Conservation (phyloP, 2,888 invertebrate genomes). For the Scaptomyza polygonia region DNA sequence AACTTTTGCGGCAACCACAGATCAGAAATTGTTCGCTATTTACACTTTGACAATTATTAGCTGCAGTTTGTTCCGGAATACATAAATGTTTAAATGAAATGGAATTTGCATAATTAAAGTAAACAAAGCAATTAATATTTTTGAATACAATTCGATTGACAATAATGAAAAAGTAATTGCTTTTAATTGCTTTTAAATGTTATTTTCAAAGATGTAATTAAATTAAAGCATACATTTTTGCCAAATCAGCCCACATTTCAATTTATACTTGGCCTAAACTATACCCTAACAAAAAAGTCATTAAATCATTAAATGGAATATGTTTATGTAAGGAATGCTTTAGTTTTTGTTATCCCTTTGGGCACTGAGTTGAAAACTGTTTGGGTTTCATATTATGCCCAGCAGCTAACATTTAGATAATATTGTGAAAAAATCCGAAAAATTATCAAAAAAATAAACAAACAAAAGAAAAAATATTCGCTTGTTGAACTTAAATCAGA, state of each 20-base stretch:
- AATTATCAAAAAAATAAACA: no score
- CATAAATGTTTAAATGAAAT: conserved; percentile 2
- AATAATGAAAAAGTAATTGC: conserved; percentile 3
- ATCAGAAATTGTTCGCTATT: no score
- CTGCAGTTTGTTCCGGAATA: neutral
- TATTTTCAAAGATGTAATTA: neutral
- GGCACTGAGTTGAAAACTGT: neutral
- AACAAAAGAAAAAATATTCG: no score
- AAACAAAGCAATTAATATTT: conserved; percentile 1
- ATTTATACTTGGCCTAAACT: no score
- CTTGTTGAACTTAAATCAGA: neutral
- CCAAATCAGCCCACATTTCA: neutral
- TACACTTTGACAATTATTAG: no score
- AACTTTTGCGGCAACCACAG: no score
- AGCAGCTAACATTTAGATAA: neutral
- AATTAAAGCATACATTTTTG: neutral
- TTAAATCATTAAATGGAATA: no score
- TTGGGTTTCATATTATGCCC: neutral
- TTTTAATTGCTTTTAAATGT: neutral
- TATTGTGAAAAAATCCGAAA: no score
- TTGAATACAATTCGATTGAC: conserved; percentile 1
- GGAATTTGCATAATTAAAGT: conserved; percentile 1
- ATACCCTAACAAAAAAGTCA: no score
- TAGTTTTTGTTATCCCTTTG: neutral
- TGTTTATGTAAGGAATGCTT: no score